A percentile compares a stretch with the other conserved stretches of the same genome.
These are phyloP conservation scores for Pomacea canaliculata DNA, from an alignment of 2,888 invertebrate genomes.

Conservation along the genomic window DNA sequence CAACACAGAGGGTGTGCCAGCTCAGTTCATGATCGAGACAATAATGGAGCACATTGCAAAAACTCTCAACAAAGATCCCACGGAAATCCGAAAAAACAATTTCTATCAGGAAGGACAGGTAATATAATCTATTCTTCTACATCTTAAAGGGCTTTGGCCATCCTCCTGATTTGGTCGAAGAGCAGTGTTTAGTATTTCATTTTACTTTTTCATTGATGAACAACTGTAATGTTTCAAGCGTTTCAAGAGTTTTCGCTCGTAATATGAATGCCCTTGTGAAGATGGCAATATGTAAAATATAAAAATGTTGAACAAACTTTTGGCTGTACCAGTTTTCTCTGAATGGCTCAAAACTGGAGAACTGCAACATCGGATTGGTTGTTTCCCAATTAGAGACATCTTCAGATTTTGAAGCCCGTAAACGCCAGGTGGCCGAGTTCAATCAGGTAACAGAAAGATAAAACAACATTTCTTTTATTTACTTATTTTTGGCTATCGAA, in stretches of 20 bases:
- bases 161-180: no score
- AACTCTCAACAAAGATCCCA: conserved; percentile 64
- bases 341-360: conserved; percentile 25
- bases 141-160: no score
- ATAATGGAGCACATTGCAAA: conserved; percentile 71
- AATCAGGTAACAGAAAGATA: conserved; percentile 48
- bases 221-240: no score
- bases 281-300: not conserved
- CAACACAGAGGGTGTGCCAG: conserved; percentile 51
- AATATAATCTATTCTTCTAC: not conserved
- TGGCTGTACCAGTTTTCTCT: conserved; percentile 3
- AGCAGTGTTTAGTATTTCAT: no score
- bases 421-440: conserved; percentile 44
- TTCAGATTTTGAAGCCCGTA: conserved; percentile 55
- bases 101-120: conserved; percentile 59
- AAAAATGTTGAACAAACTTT: no score
- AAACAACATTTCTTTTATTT: no score
- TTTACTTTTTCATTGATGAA: no score
- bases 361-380: conserved; percentile 47
- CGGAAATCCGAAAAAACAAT: conserved; percentile 59
- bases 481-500: no score
- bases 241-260: no score
- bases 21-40: conserved; percentile 69
- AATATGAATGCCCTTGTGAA: not conserved
- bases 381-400: conserved; percentile 54